phyloP scores from a whole-genome alignment of 2,797 vertebrate genomes.

The Enteromius radiatus region DNA sequence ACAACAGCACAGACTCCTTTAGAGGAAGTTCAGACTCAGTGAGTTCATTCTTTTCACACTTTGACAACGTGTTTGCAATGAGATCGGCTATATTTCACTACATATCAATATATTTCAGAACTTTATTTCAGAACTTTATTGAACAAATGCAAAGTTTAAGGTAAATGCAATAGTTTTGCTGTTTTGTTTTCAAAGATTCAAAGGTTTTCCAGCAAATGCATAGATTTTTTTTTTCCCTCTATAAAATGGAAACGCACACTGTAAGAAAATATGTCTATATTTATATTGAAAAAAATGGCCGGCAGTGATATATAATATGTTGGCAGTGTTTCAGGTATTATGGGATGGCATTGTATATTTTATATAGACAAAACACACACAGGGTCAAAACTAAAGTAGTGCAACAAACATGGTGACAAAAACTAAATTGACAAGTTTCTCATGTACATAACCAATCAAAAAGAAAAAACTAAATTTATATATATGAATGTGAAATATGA shows the following conservation, averaged over 20 bases:
- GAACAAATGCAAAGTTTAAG: not conserved
- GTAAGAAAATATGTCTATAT: not conserved
- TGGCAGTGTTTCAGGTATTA: not conserved
- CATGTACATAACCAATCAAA: not conserved
- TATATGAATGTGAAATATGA: too few relatives aligned
- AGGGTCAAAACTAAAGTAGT: not conserved
- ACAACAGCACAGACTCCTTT: constrained; percentile 86
- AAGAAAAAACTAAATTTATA: too few relatives aligned
- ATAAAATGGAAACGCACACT: not conserved
- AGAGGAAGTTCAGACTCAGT: constrained; percentile 90
- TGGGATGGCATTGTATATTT: not conserved
- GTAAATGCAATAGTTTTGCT: not conserved
- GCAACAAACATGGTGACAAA: not conserved
- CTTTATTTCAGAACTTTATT: not conserved
- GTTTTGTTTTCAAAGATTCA: not conserved
- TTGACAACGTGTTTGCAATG: not conserved
- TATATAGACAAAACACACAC: not conserved
- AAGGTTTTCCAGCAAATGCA: not conserved
- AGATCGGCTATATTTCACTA: not conserved
- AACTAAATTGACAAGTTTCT: not conserved
- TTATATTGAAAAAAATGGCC: too few relatives aligned
- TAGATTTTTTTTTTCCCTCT: not conserved
- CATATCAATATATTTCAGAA: not conserved
- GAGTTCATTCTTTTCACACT: constrained; percentile 64
- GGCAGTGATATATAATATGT: not conserved